phyloP scores from a whole-genome alignment of 2,113 vertebrate genomes.

The Hippopotamus amphibius region DNA sequence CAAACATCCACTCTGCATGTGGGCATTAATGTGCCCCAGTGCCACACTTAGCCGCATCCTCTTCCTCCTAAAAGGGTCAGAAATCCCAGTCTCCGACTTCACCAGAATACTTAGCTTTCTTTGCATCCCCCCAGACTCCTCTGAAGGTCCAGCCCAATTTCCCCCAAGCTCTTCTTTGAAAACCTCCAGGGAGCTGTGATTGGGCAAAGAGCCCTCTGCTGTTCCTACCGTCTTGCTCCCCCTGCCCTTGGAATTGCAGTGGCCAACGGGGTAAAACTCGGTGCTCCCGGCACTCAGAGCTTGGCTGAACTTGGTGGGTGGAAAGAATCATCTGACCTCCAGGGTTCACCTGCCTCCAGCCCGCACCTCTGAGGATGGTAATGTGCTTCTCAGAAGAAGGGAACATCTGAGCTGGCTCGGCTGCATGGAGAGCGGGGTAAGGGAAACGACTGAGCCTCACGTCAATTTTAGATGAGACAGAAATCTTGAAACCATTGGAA shows the following conservation, averaged over 20 bases:
- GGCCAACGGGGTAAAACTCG: not conserved
- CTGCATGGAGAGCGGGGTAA: not conserved
- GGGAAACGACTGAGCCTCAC: not conserved
- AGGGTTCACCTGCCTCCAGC: not conserved
- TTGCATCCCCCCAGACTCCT: no score
- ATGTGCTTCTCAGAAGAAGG: not conserved
- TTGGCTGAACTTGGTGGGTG: no score
- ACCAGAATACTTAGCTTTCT: not conserved
- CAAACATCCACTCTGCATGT: not conserved
- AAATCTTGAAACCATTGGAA: not conserved
- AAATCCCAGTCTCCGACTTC: not conserved
- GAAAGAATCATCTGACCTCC: not conserved
- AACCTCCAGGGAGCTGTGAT: not conserved
- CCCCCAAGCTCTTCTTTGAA: not conserved
- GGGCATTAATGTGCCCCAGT: not conserved
- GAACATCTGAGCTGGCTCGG: not conserved
- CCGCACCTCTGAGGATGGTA: fast-evolving
- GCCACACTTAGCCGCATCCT: not conserved
- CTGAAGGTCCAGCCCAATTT: no score
- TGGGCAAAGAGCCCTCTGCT: not conserved
- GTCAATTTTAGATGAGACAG: not conserved
- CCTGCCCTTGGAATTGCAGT: no score
- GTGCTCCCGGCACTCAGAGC: not conserved
- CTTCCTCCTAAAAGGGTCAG: not conserved
- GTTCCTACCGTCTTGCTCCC: not conserved